Conservation (phyloP, 2,888 invertebrate species). For the Pseudanteris insignis region DNA sequence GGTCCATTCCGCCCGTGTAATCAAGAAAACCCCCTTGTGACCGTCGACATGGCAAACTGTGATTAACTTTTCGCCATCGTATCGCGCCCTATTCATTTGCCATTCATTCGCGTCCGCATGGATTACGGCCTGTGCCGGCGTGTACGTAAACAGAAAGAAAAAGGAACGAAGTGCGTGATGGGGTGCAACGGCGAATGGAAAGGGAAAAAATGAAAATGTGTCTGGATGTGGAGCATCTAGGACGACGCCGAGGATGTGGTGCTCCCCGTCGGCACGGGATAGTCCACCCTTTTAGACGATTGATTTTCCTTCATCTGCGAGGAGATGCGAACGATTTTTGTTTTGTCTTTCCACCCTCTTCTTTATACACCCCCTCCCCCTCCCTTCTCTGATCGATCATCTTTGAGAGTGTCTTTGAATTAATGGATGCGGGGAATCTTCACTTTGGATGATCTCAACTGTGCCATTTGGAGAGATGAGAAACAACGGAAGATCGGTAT, state of each 20-base stretch:
- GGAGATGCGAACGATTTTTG: conserved; percentile 14
- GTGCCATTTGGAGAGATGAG: not conserved
- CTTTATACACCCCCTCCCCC: too few relatives aligned
- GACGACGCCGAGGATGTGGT: conserved; percentile 10
- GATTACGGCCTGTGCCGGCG: conserved; percentile 53
- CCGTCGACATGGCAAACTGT: conserved; percentile 63
- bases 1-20: conserved; percentile 63
- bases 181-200: not conserved
- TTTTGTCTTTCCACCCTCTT: too few relatives aligned
- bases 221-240: conserved; percentile 20
- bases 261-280: conserved; percentile 1
- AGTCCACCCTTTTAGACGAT: conserved; percentile 42
- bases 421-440: conserved; percentile 21
- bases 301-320: conserved; percentile 37
- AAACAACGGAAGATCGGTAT: not conserved
- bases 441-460: not conserved
- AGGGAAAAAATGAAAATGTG: conserved; percentile 39
- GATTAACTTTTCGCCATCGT: conserved; percentile 66
- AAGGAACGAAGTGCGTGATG: not conserved
- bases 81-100: conserved; percentile 65
- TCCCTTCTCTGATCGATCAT: conserved; percentile 24
- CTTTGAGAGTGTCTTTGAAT: conserved; percentile 26
- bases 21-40: conserved; percentile 59
- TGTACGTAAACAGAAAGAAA: conserved; percentile 21
- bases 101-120: conserved; percentile 65